Base-by-base conservation (phyloP, 2,113 vertebrate genomes). In the Chascanopsetta lugubris region DNA sequence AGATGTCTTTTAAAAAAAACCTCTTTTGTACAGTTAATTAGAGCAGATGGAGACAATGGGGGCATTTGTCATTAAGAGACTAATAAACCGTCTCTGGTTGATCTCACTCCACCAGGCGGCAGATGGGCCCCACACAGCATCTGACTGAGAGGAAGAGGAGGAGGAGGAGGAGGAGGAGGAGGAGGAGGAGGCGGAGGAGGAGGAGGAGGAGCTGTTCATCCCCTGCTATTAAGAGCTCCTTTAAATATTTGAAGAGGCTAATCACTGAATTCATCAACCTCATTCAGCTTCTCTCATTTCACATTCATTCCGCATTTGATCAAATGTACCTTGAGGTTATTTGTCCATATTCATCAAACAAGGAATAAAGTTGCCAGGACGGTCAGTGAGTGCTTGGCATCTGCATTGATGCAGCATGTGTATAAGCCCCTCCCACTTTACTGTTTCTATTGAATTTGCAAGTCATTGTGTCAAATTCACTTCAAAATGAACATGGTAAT, bases 11-110 rank as follows among this genome's bases (percentile, higher is more conserved):
- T 40, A 8, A 42, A 42, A 42, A 5, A 56, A 43, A 54, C 48
- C 29, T 15, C 48, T 6, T 72, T 48, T 65, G 53, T 30, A n/a
- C 34, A 48, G 38, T 71, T 73, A 68, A 71, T 82, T 61, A 48
- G 49, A 72, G 64, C 69, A 77, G 11, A 40, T 62, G 61, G 65
- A 71, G 34, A 60, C 12, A 6, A n/a, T 24, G 32, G 21, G 42
- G 40, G 22, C 47, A 34, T 8, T 55, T 18, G 59, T 57, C 21
- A 10, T 65, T 64, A 26, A 30, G n/a, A 47, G 63, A 46, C 38
- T 20, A 68, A 78, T 61, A 56, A 63, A 72, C 46, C 36, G 0
- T 1, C 30, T 50, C 8, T 45, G 58, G 63, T 26, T 69, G 73
- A 67, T 75, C 63, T 50, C 45, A 66, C 71, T 42, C 29, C 24